These are phyloP conservation scores for Paedocypris sp. DNA, from an alignment of 2,113 vertebrate species.

Conservation along the genomic window DNA sequence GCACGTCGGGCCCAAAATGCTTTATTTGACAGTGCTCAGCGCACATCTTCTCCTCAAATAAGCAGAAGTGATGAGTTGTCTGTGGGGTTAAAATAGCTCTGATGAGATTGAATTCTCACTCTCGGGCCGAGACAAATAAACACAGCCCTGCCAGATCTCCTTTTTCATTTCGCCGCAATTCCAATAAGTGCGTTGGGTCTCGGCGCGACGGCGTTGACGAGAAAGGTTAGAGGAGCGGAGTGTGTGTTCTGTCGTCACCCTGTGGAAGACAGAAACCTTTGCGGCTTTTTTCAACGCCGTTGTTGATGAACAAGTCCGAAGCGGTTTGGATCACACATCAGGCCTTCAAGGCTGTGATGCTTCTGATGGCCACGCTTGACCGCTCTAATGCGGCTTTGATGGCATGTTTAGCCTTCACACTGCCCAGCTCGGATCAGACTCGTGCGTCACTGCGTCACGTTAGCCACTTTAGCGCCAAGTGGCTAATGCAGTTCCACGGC, in stretches of 20 bases:
- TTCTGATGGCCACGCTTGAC: background rate
- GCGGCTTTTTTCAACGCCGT: no score
- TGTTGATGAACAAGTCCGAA: no score
- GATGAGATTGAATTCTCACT: conserved; percentile 14
- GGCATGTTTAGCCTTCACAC: background rate
- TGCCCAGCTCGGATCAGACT: background rate
- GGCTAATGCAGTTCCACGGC: background rate
- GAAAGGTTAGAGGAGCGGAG: no score
- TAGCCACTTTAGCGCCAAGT: background rate
- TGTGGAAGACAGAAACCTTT: no score
- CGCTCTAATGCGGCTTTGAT: background rate
- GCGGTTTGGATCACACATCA: background rate
- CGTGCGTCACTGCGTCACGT: background rate
- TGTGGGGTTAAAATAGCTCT: conserved; percentile 19
- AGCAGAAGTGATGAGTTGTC: conserved; percentile 15
- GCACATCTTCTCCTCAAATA: conserved; percentile 22
- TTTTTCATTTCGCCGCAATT: conserved; percentile 8
- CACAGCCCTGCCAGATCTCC: background rate
- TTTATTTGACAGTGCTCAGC: conserved; percentile 20
- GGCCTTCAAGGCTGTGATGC: background rate
- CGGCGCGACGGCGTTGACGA: no score
- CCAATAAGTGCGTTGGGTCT: background rate
- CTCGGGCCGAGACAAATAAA: conserved; percentile 13
- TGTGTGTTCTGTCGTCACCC: no score
- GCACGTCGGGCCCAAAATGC: background rate